Percentiles rank a stretch among this genome's conserved stretches.
phyloP scores from a whole-genome alignment of 2,113 vertebrate species.

The Callipepla californica region DNA sequence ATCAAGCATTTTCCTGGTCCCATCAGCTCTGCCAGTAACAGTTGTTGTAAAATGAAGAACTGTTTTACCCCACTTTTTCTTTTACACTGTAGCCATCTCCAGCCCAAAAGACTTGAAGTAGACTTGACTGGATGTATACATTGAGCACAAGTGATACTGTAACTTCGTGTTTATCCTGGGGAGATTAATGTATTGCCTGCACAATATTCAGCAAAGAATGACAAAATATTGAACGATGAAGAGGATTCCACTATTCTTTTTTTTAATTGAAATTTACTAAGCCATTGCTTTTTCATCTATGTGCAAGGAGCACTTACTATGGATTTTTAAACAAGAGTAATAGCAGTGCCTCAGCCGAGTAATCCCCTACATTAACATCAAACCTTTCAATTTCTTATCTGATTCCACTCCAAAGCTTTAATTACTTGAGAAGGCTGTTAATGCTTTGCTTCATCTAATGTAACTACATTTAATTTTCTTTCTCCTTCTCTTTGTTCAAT shows the following conservation, averaged over 20 bases:
- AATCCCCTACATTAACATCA: not conserved
- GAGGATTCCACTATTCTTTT: not conserved
- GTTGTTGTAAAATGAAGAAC: not conserved
- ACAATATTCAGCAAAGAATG: not conserved
- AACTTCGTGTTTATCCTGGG: not conserved
- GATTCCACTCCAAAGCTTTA: slow-evolving; percentile 20
- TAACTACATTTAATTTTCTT: slow-evolving; percentile 25
- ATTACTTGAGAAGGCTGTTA: slow-evolving; percentile 36
- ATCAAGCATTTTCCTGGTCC: not conserved
- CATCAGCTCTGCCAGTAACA: rapidly evolving
- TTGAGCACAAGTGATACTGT: not conserved
- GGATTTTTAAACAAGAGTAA: not conserved
- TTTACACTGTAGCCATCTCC: not conserved
- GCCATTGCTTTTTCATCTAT: not conserved
- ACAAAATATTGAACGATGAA: not conserved
- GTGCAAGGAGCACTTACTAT: not conserved
- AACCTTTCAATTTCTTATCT: not conserved
- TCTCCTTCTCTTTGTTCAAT: not conserved
- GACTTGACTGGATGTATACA: not conserved
- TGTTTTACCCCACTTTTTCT: not conserved
- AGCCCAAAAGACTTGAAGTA: not conserved
- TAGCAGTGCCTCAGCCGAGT: not conserved
- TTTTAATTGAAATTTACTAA: not conserved
- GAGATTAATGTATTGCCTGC: not conserved
- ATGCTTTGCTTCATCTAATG: not conserved